Evolutionary conservation across 2,888 invertebrate genomes (phyloP).

Genomic region (Muschampia plurimacula): DNA sequence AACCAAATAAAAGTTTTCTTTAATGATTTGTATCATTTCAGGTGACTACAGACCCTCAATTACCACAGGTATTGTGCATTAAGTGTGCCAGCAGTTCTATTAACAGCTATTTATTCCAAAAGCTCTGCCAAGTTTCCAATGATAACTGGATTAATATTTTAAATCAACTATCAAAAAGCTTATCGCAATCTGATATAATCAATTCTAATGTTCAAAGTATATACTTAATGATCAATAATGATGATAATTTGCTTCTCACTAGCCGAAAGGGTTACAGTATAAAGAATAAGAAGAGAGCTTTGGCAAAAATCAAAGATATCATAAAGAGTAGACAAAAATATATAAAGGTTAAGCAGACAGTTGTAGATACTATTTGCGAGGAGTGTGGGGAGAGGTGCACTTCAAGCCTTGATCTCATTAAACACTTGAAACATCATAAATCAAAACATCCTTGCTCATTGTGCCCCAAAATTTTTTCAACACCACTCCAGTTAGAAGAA

Average conservation of each 20-base stretch:
- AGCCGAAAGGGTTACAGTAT: conserved; percentile 53
- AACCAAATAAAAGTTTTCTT: background rate
- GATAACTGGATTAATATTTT: conserved; percentile 60
- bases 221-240: conserved; percentile 59
- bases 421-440: conserved; percentile 61
- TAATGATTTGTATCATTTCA: conserved; percentile 50
- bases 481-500: conserved; percentile 54
- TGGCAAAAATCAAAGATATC: conserved; percentile 60
- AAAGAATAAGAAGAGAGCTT: conserved; percentile 55
- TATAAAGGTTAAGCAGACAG: conserved; percentile 50
- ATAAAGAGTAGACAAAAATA: conserved; percentile 56
- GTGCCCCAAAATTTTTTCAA: conserved; percentile 64
- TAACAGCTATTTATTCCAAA: conserved; percentile 65
- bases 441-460: conserved; percentile 56
- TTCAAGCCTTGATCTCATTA: conserved; percentile 51
- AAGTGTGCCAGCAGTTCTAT: conserved; percentile 61
- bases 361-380: conserved; percentile 55
- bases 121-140: conserved; percentile 59
- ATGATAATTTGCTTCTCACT: conserved; percentile 59
- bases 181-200: conserved; percentile 53
- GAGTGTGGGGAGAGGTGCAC: conserved; percentile 62
- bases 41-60: conserved; percentile 55
- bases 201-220: conserved; percentile 54
- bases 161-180: conserved; percentile 50
- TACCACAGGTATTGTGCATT: conserved; percentile 66